Evolutionary conservation across 1,140 invertebrate genomes (phyloP).

Genomic region (Drosophila parabipectinata): DNA sequence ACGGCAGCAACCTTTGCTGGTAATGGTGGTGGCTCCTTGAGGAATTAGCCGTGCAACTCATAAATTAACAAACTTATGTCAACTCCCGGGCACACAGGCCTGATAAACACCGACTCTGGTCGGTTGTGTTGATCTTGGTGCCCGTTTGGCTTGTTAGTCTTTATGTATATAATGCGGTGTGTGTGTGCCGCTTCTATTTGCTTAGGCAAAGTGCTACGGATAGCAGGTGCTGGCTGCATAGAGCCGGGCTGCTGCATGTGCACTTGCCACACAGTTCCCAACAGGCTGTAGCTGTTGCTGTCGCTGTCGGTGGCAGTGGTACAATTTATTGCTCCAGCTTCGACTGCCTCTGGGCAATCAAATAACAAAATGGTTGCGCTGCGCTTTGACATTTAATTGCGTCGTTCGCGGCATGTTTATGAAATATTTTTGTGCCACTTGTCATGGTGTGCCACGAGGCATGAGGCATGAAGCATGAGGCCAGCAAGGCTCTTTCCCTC

Average conservation of each 20-base stretch:
- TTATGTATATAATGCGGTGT: slow-evolving; percentile 1
- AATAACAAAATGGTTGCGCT: slow-evolving; percentile 51
- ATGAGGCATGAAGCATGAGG: not conserved
- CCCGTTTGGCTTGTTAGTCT: not conserved
- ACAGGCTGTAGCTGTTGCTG: slow-evolving; percentile 14
- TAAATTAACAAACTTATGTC: slow-evolving; percentile 43
- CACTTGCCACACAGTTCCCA: slow-evolving; percentile 32
- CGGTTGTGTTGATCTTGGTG: slow-evolving; percentile 7
- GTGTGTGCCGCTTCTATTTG: slow-evolving; percentile 17
- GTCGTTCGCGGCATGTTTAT: slow-evolving; percentile 42
- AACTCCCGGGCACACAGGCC: not conserved
- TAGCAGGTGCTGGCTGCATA: slow-evolving; percentile 15
- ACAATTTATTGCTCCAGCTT: slow-evolving; percentile 51
- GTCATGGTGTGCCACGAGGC: not conserved
- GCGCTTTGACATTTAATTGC: slow-evolving; percentile 63
- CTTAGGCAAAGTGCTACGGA: slow-evolving; percentile 28
- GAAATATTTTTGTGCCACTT: slow-evolving; percentile 53
- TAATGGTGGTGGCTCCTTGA: not conserved
- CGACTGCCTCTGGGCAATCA: slow-evolving; percentile 52
- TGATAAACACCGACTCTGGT: slow-evolving; percentile 6
- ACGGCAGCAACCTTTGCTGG: not conserved
- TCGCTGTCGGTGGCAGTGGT: not conserved
- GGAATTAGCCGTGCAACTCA: slow-evolving; percentile 13
- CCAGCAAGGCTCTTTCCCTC: not conserved
- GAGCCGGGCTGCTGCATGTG: not conserved